These are phyloP conservation scores for Himalopsyche anomala DNA, from an alignment of 2,888 invertebrate genomes.

Conservation along the genomic window DNA sequence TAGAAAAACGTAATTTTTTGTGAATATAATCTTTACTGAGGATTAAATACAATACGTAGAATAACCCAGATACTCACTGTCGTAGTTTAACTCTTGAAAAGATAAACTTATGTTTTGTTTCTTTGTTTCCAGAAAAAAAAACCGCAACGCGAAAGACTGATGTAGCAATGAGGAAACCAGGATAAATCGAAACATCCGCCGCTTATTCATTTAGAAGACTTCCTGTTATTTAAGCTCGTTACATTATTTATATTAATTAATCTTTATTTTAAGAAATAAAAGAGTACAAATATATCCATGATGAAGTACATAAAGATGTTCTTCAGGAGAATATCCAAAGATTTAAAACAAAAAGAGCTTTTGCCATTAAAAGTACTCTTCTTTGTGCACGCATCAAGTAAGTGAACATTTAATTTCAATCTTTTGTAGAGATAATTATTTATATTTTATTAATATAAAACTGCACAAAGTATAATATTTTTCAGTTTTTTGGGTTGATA, in stretches of 20 bases:
- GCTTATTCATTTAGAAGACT: conserved; percentile 18
- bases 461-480: no score
- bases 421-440: no score
- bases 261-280: conserved; percentile 27
- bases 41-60: no score
- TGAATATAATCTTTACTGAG: no score
- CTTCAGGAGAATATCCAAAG: conserved; percentile 81
- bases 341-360: conserved; percentile 84
- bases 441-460: no score
- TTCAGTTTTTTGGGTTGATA: no score
- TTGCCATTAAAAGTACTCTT: conserved; percentile 85
- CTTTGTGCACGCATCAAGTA: conserved; percentile 88
- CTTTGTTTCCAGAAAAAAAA: background rate
- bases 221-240: background rate
- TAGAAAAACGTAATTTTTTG: no score
- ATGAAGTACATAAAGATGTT: conserved; percentile 80
- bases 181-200: background rate
- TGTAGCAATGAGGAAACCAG: conserved; percentile 37
- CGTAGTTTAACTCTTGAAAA: no score
- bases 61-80: no score
- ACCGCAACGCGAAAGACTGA: background rate
- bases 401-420: conserved; percentile 69
- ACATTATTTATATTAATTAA: conserved; percentile 18
- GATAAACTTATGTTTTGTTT: background rate
- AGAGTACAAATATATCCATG: conserved; percentile 68